These are phyloP conservation scores for Pycnonotus jocosus DNA, from an alignment of 2,113 vertebrate species.

Conservation along the genomic window DNA sequence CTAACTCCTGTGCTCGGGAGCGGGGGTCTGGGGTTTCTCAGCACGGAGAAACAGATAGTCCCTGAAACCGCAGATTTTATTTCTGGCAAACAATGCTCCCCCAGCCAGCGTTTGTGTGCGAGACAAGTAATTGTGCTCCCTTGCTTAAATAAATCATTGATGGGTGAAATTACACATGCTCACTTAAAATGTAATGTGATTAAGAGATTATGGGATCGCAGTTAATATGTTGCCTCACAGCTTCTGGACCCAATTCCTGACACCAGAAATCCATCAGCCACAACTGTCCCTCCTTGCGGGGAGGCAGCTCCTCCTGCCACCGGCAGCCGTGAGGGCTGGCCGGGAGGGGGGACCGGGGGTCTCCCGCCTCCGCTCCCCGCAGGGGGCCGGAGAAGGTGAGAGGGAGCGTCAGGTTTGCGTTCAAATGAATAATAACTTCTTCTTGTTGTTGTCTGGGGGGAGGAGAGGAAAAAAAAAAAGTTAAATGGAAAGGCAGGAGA, in stretches of 20 bases:
- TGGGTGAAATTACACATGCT: conserved; percentile 82
- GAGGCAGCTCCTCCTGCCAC: conserved; percentile 17
- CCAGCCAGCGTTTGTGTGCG: conserved; percentile 50
- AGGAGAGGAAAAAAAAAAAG: not conserved
- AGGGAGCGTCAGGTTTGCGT: conserved; percentile 31
- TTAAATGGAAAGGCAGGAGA: conserved; percentile 31
- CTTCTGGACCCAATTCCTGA: conserved; percentile 72
- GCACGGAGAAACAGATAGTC: not conserved
- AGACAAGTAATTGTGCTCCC: conserved; percentile 71
- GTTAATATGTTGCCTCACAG: conserved; percentile 74
- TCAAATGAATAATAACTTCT: conserved; percentile 41
- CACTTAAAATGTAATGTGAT: conserved; percentile 82
- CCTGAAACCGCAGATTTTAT: conserved; percentile 5
- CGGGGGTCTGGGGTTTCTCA: not conserved
- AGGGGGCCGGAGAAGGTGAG: not conserved
- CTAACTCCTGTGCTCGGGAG: not conserved
- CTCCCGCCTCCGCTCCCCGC: not conserved
- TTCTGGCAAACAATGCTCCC: conserved; percentile 52
- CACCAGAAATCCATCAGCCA: conserved; percentile 71
- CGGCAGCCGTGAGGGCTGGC: not conserved
- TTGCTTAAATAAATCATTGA: conserved; percentile 80
- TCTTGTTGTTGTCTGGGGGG: not conserved
- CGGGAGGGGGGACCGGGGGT: not conserved
- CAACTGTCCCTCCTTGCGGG: conserved; percentile 63
- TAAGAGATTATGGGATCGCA: conserved; percentile 80